Evolutionary conservation across 2,797 vertebrate genomes (phyloP).

Genomic region (Coranthus polyacanthus): DNA sequence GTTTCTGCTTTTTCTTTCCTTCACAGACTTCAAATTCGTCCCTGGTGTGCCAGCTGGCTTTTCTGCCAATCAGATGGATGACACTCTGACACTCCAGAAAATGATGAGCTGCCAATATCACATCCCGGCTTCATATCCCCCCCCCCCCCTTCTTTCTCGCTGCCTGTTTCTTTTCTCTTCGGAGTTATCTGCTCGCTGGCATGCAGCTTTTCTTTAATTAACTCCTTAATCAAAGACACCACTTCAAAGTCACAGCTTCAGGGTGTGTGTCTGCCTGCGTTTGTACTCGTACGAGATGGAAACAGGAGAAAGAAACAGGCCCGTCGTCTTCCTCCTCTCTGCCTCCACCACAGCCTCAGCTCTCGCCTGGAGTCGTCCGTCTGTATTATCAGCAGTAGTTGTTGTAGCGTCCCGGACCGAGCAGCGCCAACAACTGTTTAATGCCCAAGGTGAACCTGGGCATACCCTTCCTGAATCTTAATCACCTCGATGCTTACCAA

Average conservation of each 20-base stretch:
- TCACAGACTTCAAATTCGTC: constrained; percentile 31
- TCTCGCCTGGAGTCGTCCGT: constrained; percentile 5
- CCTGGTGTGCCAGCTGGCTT: constrained; percentile 39
- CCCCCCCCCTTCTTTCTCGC: constrained; percentile 7
- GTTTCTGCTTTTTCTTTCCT: neutral
- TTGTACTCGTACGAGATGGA: constrained; percentile 13
- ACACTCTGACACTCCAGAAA: constrained; percentile 34
- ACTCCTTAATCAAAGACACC: constrained; percentile 72
- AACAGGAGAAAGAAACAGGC: constrained; percentile 38
- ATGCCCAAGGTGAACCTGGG: constrained; percentile 66
- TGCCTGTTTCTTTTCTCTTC: constrained; percentile 27
- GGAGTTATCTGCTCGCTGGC: constrained; percentile 51
- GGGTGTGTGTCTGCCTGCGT: constrained; percentile 38
- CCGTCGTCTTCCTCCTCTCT: neutral
- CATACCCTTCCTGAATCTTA: constrained; percentile 61
- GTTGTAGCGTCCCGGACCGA: constrained; percentile 22
- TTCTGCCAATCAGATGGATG: constrained; percentile 51
- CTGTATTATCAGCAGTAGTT: constrained; percentile 34
- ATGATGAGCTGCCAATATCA: constrained; percentile 52
- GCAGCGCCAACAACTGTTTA: constrained; percentile 54
- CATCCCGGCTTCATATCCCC: constrained; percentile 28
- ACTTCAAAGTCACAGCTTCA: constrained; percentile 75
- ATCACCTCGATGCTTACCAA: constrained; percentile 43
- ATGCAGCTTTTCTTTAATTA: constrained; percentile 69
- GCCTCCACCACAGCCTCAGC: constrained; percentile 27